These are phyloP conservation scores for Oligia strigilis DNA, from an alignment of 2,888 invertebrate species.

Conservation along the genomic window DNA sequence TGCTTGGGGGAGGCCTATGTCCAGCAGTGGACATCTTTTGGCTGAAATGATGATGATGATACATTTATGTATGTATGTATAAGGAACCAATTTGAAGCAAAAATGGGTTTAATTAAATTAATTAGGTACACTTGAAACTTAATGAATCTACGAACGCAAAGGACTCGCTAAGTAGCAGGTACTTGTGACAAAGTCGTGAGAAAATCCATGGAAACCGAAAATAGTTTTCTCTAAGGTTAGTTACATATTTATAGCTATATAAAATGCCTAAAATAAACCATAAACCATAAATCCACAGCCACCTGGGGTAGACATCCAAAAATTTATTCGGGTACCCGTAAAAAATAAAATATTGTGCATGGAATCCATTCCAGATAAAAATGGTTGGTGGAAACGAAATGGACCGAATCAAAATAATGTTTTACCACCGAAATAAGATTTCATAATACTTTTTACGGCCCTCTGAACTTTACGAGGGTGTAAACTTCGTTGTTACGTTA, in stretches of 20 bases:
- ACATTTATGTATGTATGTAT: too few relatives aligned
- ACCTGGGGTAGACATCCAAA: conserved; percentile 3
- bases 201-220: not conserved
- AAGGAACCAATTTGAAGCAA: not conserved
- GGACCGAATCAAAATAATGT: conserved; percentile 38
- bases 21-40: too few relatives aligned
- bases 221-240: not conserved
- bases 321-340: conserved; percentile 20
- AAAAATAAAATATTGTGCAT: conserved; percentile 39
- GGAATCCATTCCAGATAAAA: conserved; percentile 27
- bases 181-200: too few relatives aligned
- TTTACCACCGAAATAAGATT: conserved; percentile 60
- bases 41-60: too few relatives aligned
- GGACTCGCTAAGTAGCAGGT: too few relatives aligned
- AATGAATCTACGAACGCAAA: not conserved
- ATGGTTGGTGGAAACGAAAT: conserved; percentile 31
- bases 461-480: conserved; percentile 48
- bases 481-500: conserved; percentile 49
- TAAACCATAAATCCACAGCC: conserved; percentile 5
- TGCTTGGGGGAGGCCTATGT: too few relatives aligned
- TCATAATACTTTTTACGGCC: conserved; percentile 45
- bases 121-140: not conserved
- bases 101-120: not conserved
- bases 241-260: not conserved
- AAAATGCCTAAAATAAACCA: not conserved